Base-by-base conservation (phyloP, 35 echinoderm and acorn worm species). In the Heliocidaris tuberculata region DNA sequence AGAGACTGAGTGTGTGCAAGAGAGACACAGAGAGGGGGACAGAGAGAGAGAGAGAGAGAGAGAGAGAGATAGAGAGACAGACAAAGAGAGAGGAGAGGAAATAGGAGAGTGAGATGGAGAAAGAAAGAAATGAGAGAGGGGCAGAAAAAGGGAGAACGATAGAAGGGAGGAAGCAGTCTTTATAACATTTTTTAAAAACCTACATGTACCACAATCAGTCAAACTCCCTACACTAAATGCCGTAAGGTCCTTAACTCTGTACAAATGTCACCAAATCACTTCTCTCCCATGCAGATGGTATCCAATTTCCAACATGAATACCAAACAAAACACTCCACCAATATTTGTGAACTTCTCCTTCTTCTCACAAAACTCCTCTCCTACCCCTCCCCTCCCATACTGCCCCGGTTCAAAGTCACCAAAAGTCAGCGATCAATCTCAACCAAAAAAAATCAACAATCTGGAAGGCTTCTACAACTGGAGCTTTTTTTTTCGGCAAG, bases 251-350 rank as follows among this genome's bases (percentile, higher is more conserved):
- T 78, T 78, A 78, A 78, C 65, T 24, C 65, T 78, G 65, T 78
- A 78, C 65, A 78, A 78, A 78, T 78, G 65, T 78, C 65, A 78
- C 52, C 15, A 56, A 56, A 56, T 13, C 52, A 78, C 65, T 24
- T 7, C 65, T 78, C 65, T 78, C 21, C 52, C 27, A 21, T 78
- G 65, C 65, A 78, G 65, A 78, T 78, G 65, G 65, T 78, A 78
- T 78, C 65, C 21, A 78, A 78, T 78, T 78, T 78, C 65, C 27
- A 78, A 78, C 65, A 78, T 78, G 21, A 78, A 78, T 78, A 78
- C 65, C 65, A 78, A 78, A 78, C 65, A 78, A 78, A 78, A 78
- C 65, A 78, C 65, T 78, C 65, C 65, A 78, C 27, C 65, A 78
- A 27, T 78, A 19, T 78, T 78, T 78, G 65, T 78, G 24, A 78